Evolutionary conservation across 2,888 invertebrate species (phyloP), one percentile per base, ranked within the genome.

Genomic region (Philonicus albiceps): DNA sequence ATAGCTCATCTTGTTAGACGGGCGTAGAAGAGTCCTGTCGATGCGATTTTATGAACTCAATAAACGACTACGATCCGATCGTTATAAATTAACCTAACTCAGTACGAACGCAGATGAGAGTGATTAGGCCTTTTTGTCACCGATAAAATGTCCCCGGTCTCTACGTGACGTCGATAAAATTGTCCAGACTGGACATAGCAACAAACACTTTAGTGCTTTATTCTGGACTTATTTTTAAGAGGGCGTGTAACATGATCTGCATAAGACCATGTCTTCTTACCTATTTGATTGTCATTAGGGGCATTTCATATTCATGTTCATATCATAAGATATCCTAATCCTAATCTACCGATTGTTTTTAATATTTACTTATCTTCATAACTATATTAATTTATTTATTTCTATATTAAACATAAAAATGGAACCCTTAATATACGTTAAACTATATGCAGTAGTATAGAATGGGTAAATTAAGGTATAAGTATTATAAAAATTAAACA

Each of bases 1-100:
- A 86, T 86, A 73, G 86, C 86, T 86, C 86, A 86, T 86, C 86
- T 86, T 53, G 78, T 86, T 86, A 40, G 78, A 30, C 40, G 40
- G 43, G 30, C 43, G 73, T 73, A 72, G 84, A 84, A 37, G 72
- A 73, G 84, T 84, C 40, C 73, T 84, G 84, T 84, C 84, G 73
- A 84, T 84, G 73, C 22, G 84, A 30, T 84, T 84, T 84, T 84
- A 84, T 84, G 84, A 84, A 84, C 40, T 43, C 73, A 84, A 73
- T 84, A 84, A 84, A 84, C 84, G 73, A 84, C 73, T 40, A 11
- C 84, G 73, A 73, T 73, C 19, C n/a, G 81, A 55, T 81, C 37
- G 55, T 81, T 53, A 64, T 34, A 81, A 64, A 64, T 81, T 81
- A 64, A 64, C 64, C 19, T 22, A 64, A 11, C 22, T 64, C 27